A percentile compares a stretch with the other conserved stretches of the same genome.
Evolutionary conservation across 2,797 vertebrate genomes (phyloP).

Genomic region (Rhodeus uyekii): DNA sequence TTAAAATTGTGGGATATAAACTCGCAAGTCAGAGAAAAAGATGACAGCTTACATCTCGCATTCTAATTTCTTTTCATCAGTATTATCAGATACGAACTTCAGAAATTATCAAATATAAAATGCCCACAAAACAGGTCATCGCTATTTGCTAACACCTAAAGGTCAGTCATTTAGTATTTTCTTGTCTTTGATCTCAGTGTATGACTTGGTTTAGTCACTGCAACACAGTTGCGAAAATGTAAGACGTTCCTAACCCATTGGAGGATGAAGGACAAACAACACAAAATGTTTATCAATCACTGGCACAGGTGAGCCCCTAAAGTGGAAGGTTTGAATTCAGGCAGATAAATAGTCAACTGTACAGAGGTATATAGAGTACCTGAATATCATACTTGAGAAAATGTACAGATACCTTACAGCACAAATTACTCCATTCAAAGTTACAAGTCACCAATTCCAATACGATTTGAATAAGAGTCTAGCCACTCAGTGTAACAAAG

Average conservation of each 20-base stretch:
- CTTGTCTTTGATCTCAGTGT: background rate
- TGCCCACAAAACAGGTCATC: background rate
- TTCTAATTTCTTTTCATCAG: background rate
- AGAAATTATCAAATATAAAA: background rate
- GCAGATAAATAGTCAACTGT: background rate
- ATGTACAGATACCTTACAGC: background rate
- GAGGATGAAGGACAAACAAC: background rate
- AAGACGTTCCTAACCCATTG: no score
- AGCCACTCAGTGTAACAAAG: no score
- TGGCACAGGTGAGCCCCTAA: background rate
- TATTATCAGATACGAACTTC: background rate
- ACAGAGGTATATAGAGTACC: background rate
- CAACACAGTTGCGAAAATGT: background rate
- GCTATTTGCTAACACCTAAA: background rate
- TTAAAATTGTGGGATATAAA: background rate
- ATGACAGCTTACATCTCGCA: background rate
- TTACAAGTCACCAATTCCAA: background rate
- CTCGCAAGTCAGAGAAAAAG: background rate
- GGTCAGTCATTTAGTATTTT: background rate
- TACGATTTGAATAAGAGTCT: background rate
- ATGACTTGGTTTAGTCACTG: background rate
- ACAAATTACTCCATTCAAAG: background rate
- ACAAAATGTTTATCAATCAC: background rate
- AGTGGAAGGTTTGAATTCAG: background rate
- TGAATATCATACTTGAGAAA: background rate